Percentiles rank a stretch among this genome's conserved stretches.
Evolutionary conservation across 2,888 invertebrate genomes (phyloP).

Genomic region (Synanthedon vespiformis): DNA sequence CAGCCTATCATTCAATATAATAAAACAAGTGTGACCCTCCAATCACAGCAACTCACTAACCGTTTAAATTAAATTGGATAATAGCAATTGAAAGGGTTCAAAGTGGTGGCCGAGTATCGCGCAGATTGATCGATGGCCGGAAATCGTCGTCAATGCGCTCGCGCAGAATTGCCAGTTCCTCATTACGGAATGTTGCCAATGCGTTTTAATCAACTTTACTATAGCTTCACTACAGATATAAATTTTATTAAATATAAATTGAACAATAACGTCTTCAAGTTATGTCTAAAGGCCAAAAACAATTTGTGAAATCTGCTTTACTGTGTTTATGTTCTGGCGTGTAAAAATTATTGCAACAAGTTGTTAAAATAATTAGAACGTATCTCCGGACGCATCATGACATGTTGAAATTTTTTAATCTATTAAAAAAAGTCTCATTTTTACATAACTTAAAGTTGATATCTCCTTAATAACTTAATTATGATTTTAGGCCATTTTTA

Average conservation of each 20-base stretch:
- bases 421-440: too few species aligned
- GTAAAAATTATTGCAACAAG: conserved; percentile 1
- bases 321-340: not conserved
- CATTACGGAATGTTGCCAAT: not conserved
- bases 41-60: conserved; percentile 32
- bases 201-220: not conserved
- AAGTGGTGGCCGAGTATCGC: conserved; percentile 6
- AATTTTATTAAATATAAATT: too few species aligned
- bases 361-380: conserved; percentile 18
- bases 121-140: conserved; percentile 58
- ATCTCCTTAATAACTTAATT: too few species aligned
- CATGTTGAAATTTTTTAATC: too few species aligned
- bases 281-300: too few species aligned
- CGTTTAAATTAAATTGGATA: conserved; percentile 48
- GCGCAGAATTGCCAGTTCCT: conserved; percentile 22
- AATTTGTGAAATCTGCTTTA: not conserved
- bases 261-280: too few species aligned
- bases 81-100: conserved; percentile 11
- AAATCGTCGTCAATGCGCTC: conserved; percentile 28
- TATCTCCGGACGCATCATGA: conserved; percentile 21
- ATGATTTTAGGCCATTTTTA: too few species aligned
- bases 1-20: conserved; percentile 11
- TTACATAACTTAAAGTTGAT: too few species aligned
- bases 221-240: too few species aligned
- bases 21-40: conserved; percentile 25